phyloP scores from a whole-genome alignment of 1,140 invertebrate genomes.

The Doryteuthis pealeii region DNA sequence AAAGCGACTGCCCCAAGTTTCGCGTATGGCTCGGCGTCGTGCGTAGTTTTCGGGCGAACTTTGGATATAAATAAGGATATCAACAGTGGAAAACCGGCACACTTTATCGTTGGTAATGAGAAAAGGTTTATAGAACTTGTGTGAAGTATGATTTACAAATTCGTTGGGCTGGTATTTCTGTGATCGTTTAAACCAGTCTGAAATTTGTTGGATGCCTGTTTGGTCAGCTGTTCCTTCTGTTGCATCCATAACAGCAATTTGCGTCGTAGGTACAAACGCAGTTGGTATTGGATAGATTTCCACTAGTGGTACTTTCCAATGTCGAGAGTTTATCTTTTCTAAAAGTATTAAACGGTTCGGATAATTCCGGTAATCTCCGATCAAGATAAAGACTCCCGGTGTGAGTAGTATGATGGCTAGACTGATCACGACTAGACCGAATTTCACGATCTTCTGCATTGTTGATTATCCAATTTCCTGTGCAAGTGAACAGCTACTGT shows the following conservation, averaged over 20 bases:
- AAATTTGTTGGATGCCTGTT: no score
- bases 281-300: neutral
- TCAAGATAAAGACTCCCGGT: no score
- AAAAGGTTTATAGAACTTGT: neutral
- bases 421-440: no score
- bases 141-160: neutral
- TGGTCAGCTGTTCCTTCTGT: no score
- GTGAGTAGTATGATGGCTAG: no score
- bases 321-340: neutral
- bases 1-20: constrained; percentile 49
- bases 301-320: neutral
- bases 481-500: no score
- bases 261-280: neutral
- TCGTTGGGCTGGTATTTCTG: neutral
- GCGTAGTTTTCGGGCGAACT: constrained; percentile 22
- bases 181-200: no score
- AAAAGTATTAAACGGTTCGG: no score
- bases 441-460: no score
- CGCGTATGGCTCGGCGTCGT: constrained; percentile 39
- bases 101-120: neutral
- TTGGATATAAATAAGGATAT: constrained; percentile 6
- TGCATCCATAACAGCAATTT: no score
- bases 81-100: neutral
- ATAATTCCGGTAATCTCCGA: no score
- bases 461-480: no score